Evolutionary conservation across 2,113 vertebrate genomes (phyloP).

Genomic region (Alligator sinensis): DNA sequence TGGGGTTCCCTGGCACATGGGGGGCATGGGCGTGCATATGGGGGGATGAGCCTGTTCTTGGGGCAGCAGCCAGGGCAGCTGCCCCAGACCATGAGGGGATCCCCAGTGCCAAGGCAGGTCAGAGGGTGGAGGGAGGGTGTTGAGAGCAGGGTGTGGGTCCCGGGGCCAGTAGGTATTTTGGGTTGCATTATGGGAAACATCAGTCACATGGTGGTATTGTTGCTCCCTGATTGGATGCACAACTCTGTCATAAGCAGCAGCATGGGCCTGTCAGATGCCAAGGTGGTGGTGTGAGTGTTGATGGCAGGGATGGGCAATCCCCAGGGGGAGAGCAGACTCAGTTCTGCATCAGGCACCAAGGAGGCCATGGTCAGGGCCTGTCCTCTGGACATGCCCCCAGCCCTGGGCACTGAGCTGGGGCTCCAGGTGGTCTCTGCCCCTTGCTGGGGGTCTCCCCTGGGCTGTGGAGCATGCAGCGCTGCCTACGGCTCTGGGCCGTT

Average conservation of each 20-base stretch:
- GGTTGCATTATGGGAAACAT: not conserved
- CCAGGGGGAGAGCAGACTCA: too few relatives aligned
- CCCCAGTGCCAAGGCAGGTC: not conserved
- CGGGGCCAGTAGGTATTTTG: not conserved
- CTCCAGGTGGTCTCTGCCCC: not conserved
- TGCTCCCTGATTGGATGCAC: not conserved
- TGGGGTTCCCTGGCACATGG: not conserved
- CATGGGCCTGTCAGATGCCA: not conserved
- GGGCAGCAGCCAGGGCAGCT: too few relatives aligned
- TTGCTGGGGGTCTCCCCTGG: accelerated
- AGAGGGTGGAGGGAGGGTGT: not conserved
- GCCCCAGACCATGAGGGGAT: not conserved
- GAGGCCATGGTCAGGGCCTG: not conserved
- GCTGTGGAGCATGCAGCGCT: accelerated
- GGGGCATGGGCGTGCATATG: too few relatives aligned
- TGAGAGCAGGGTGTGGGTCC: not conserved
- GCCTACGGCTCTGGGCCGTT: not conserved
- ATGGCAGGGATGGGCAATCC: too few relatives aligned
- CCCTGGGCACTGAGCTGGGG: not conserved
- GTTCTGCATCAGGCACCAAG: too few relatives aligned
- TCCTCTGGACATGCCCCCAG: not conserved
- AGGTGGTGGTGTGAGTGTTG: not conserved
- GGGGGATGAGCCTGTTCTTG: too few relatives aligned
- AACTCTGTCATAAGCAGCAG: not conserved
- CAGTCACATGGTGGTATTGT: not conserved